Conservation (phyloP, 1,140 invertebrate species). For the Lutraria rhynchaena region DNA sequence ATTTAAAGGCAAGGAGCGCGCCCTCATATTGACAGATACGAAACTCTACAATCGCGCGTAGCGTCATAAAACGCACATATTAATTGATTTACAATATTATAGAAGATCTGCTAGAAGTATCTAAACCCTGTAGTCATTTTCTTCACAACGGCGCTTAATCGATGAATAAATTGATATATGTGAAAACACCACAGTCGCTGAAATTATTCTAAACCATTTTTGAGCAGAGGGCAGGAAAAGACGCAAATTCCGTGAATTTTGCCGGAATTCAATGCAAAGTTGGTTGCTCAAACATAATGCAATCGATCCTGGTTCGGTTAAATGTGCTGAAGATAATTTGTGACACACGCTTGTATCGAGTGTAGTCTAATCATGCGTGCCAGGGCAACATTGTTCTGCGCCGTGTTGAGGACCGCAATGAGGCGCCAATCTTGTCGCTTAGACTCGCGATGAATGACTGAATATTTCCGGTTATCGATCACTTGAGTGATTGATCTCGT, state of each 20-base stretch:
- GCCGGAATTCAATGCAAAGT: conserved; percentile 19
- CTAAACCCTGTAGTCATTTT: conserved; percentile 4
- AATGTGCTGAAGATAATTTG: background rate
- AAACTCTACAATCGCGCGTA: background rate
- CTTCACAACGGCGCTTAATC: conserved; percentile 27
- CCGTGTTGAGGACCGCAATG: background rate
- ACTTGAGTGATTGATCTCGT: background rate
- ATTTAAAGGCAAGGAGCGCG: background rate
- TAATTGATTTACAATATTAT: conserved; percentile 57
- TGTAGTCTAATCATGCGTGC: conserved; percentile 10
- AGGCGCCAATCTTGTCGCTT: conserved; percentile 13
- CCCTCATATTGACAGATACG: background rate
- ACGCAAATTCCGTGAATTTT: conserved; percentile 3
- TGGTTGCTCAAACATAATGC: conserved; percentile 32
- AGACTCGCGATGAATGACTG: conserved; percentile 31
- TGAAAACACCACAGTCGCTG: conserved; percentile 34
- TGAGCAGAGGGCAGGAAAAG: conserved; percentile 7
- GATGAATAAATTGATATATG: conserved; percentile 61
- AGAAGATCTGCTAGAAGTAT: conserved; percentile 20
- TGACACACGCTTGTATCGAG: background rate
- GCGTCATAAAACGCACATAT: conserved; percentile 12
- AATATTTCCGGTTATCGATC: conserved; percentile 37
- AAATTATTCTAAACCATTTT: conserved; percentile 19
- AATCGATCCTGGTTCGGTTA: background rate
- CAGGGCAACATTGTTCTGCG: conserved; percentile 31